A percentile compares a stretch with the other conserved stretches of the same genome.
Conservation (phyloP, 2,888 invertebrate species). For the Nemoura dubitans region DNA sequence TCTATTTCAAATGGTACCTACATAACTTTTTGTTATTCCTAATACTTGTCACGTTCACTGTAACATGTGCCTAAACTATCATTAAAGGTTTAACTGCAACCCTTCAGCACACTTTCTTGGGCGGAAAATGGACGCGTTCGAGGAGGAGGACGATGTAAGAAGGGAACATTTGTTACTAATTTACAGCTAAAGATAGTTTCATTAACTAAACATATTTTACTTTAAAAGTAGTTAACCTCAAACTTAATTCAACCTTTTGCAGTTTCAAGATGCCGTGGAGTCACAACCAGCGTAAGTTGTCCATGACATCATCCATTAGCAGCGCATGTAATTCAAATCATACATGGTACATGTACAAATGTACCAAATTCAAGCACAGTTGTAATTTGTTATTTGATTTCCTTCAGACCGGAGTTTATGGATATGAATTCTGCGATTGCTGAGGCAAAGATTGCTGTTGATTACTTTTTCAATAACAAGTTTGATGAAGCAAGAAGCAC, state of each 20-base stretch:
- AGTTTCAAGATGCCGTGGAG: slow-evolving; percentile 67
- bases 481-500: slow-evolving; percentile 81
- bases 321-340: too few relatives aligned
- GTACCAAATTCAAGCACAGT: not conserved
- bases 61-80: not conserved
- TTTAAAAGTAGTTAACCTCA: too few relatives aligned
- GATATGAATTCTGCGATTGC: slow-evolving; percentile 75
- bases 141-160: slow-evolving; percentile 58
- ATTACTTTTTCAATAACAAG: slow-evolving; percentile 91
- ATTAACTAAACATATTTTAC: too few relatives aligned
- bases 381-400: slow-evolving; percentile 24
- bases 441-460: slow-evolving; percentile 82
- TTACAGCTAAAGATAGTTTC: too few relatives aligned
- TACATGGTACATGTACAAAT: too few relatives aligned
- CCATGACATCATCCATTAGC: slow-evolving; percentile 15
- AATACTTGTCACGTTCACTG: not conserved
- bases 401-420: slow-evolving; percentile 59
- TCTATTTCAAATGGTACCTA: too few relatives aligned
- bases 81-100: not conserved
- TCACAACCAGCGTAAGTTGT: slow-evolving; percentile 60
- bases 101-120: not conserved
- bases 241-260: too few relatives aligned
- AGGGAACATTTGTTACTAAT: not conserved
- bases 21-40: not conserved
- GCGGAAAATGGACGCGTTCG: slow-evolving; percentile 57